phyloP scores from a whole-genome alignment of 2,888 invertebrate genomes.

The Aporophyla lueneburgensis region DNA sequence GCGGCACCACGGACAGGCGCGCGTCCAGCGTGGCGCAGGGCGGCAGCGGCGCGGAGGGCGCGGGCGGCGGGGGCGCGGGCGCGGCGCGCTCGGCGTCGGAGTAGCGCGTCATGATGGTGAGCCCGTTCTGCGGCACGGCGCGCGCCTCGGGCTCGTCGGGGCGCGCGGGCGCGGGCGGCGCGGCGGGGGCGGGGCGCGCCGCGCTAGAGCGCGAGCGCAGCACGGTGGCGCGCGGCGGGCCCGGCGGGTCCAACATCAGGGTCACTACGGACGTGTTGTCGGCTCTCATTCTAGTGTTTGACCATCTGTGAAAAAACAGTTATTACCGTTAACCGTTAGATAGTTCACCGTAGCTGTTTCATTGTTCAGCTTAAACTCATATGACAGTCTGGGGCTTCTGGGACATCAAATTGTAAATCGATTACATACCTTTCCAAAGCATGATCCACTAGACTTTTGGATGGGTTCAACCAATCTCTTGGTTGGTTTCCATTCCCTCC shows the following conservation, averaged over 20 bases:
- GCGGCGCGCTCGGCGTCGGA: constrained; percentile 79
- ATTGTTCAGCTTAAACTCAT: background rate
- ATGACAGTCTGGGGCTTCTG: background rate
- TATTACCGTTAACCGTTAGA: background rate
- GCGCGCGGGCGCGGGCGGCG: constrained; percentile 60
- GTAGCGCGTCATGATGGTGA: constrained; percentile 89
- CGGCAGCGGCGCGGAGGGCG: constrained; percentile 75
- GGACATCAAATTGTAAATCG: background rate
- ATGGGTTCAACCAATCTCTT: constrained; percentile 96
- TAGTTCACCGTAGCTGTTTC: background rate
- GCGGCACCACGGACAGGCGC: constrained; percentile 73
- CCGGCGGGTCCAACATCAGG: constrained; percentile 97
- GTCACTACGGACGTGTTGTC: constrained; percentile 99
- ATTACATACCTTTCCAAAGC: constrained; percentile 90
- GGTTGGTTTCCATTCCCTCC: constrained; percentile 84
- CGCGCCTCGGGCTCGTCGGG: constrained; percentile 63
- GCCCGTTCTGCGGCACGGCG: constrained; percentile 84
- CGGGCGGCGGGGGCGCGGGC: constrained; percentile 72
- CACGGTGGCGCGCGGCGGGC: constrained; percentile 94
- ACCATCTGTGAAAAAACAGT: constrained; percentile 92
- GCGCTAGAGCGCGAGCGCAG: constrained; percentile 83
- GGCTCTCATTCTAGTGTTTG: constrained; percentile 96
- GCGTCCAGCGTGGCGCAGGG: constrained; percentile 82
- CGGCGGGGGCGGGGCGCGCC: constrained; percentile 62
- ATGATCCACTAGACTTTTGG: constrained; percentile 96